Evolutionary conservation across 1,140 invertebrate genomes (phyloP), one percentile per base, ranked within the genome.

Genomic region (Zaprionus capensis): DNA sequence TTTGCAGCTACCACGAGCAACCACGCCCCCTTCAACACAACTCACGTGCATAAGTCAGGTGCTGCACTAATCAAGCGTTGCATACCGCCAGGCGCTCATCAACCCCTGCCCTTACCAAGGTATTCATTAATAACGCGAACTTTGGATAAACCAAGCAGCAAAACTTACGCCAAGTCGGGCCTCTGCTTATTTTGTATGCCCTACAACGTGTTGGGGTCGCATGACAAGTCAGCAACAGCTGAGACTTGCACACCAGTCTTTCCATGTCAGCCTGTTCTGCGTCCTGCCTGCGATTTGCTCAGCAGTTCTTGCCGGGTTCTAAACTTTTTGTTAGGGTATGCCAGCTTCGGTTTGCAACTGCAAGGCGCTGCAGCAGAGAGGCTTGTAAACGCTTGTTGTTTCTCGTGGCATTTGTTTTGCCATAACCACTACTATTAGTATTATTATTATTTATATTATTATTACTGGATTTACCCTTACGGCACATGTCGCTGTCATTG

Each of bases 41-140:
- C 28, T 28, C 36, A 49, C 69, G 64, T 68, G 36, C 81, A 71
- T 83, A 83, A 83, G 71, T 83, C 76, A 80, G 81, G 76, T 71
- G 73, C 77, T 70, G 81, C 73, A 83, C 81, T 83, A 83, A 83
- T 83, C 81, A 83, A 83, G 81, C 75, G 71, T 57, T 84, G 69
- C 81, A 83, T 80, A 79, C 81, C 63, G 31, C 53, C 26, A 55
- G 36, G 11, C 31, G 61, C 36, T 69, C 38, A 17, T 38, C 14
- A 17, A 9, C n/a, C n/a, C 2, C 41, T 34, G 31, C 31, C 7
- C 28, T 28, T 6, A 46, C 7, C 34, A 56, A 7, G 46, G 34
- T 59, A 44, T 7, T 44, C 83, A 83, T 83, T 83, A 83, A 83
- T 83, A 84, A 84, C 81, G 81, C 81, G 41, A 84, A 80, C 81